phyloP scores from a whole-genome alignment of 2,888 invertebrate species.

The Junonia oenone region DNA sequence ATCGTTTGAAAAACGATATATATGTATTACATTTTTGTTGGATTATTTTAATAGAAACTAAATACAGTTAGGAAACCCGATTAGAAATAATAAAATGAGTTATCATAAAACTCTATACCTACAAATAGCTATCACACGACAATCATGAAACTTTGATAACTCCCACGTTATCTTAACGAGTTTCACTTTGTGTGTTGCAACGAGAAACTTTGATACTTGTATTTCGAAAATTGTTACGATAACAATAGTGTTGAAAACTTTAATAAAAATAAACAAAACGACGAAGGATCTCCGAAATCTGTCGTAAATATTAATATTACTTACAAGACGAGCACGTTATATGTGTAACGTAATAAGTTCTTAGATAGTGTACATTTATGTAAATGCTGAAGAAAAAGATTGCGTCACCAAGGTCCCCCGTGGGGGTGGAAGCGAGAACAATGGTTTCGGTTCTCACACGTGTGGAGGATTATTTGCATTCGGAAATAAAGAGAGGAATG shows the following conservation, averaged over 20 bases:
- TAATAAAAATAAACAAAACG: not conserved
- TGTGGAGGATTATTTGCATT: conserved; percentile 82
- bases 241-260: not conserved
- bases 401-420: conserved; percentile 77
- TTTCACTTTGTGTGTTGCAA: not conserved
- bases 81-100: not conserved
- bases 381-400: conserved; percentile 76
- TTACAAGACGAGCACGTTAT: conserved; percentile 22
- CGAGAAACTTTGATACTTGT: not conserved
- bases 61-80: not conserved
- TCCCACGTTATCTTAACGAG: conserved; percentile 1
- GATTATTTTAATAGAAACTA: too few species aligned
- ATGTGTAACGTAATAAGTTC: conserved; percentile 40
- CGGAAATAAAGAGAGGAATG: conserved; percentile 80
- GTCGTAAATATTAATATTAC: conserved; percentile 9
- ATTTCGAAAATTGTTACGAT: not conserved
- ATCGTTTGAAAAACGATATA: too few species aligned
- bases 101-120: not conserved
- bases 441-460: conserved; percentile 81
- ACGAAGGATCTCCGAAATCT: not conserved
- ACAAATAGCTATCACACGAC: not conserved
- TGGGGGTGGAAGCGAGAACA: conserved; percentile 74
- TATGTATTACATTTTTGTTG: too few species aligned
- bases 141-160: not conserved
- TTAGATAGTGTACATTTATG: conserved; percentile 61